These are phyloP conservation scores for Coptodon rendalli DNA, from an alignment of 2,113 vertebrate species.

Conservation along the genomic window DNA sequence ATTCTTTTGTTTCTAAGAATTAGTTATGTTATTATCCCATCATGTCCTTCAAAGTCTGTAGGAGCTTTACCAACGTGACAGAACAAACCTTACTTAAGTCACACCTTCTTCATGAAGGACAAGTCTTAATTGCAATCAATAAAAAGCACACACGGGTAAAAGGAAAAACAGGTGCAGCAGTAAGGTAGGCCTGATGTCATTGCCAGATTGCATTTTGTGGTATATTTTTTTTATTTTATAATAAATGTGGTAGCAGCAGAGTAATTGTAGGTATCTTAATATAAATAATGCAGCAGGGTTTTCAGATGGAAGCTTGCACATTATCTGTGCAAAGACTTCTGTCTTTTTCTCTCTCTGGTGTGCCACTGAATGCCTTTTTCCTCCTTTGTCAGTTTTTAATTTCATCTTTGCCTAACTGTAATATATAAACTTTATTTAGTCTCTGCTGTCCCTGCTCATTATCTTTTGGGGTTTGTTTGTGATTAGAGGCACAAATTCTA, in stretches of 20 bases:
- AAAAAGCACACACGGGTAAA: not conserved
- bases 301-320: not conserved
- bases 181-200: not conserved
- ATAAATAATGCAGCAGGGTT: constrained; percentile 24
- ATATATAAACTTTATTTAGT: not conserved
- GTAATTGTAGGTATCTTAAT: not conserved
- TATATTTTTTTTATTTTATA: not conserved
- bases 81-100: not conserved
- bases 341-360: not conserved
- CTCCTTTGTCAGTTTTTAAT: not conserved
- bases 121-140: not conserved
- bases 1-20: not conserved
- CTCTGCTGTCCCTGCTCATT: not conserved
- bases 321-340: not conserved
- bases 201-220: not conserved
- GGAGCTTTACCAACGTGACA: not conserved
- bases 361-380: not conserved
- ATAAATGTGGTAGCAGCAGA: not conserved
- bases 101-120: not conserved
- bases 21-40: not conserved
- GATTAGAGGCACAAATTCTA: constrained; percentile 2
- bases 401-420: not conserved
- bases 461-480: not conserved
- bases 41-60: not conserved
- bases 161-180: not conserved